These are phyloP conservation scores for Aphelenchoides fujianensis DNA, from an alignment of 1,140 invertebrate species.

Conservation along the genomic window DNA sequence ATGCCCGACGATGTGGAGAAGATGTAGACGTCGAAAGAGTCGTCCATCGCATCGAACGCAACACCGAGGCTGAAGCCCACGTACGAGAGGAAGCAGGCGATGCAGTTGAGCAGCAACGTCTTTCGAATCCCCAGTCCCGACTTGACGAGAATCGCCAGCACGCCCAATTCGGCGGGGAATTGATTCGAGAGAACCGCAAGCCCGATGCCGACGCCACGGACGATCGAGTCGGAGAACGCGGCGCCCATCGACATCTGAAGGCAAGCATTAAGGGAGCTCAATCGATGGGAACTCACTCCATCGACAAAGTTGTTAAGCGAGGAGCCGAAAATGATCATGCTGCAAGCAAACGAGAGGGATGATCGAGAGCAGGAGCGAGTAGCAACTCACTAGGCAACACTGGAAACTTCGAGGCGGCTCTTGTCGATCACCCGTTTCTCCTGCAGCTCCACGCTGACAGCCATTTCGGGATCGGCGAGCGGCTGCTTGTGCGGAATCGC, in stretches of 20 bases:
- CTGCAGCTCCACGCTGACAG: constrained; percentile 39
- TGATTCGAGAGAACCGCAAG: constrained; percentile 73
- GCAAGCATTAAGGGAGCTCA: no score
- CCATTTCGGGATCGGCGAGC: constrained; percentile 32
- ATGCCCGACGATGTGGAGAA: constrained; percentile 57
- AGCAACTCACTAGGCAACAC: constrained; percentile 30
- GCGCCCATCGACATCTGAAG: constrained; percentile 72
- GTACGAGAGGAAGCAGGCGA: not conserved
- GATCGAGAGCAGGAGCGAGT: not conserved
- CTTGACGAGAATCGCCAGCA: constrained; percentile 46
- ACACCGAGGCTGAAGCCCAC: not conserved
- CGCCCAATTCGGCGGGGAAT: constrained; percentile 71
- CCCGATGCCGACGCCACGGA: constrained; percentile 70
- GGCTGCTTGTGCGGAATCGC: constrained; percentile 15
- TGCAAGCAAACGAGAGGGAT: not conserved
- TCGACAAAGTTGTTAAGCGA: constrained; percentile 73
- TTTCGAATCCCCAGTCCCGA: constrained; percentile 50
- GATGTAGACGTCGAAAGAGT: constrained; percentile 50
- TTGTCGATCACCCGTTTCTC: constrained; percentile 55
- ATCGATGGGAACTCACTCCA: no score
- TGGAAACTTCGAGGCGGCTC: constrained; percentile 44
- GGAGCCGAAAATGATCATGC: constrained; percentile 72
- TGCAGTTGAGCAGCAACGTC: constrained; percentile 41
- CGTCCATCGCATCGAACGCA: constrained; percentile 31
- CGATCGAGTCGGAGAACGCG: constrained; percentile 69